Conservation (phyloP, 92 coral and sea anemone genomes). For the Bergia sp. region DNA sequence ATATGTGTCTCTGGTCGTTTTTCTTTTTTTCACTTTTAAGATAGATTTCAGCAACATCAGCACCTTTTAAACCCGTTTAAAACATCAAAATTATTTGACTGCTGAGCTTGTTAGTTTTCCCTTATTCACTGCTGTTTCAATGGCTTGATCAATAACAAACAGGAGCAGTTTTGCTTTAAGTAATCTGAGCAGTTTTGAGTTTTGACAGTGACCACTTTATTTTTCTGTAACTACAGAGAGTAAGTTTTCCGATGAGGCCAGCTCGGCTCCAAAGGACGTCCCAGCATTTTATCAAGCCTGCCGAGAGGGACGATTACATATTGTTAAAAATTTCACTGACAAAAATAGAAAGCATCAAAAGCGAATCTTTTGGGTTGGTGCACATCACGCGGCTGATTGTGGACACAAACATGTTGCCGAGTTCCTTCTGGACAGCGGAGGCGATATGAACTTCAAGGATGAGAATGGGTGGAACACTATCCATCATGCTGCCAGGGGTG, state of each 20-base stretch:
- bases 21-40: too few relatives aligned
- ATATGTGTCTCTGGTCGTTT: too few relatives aligned
- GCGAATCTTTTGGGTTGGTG: not conserved
- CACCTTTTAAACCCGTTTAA: too few relatives aligned
- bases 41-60: too few relatives aligned
- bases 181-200: too few relatives aligned
- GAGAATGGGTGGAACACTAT: constrained; percentile 29
- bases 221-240: not conserved
- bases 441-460: not conserved
- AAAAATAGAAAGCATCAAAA: not conserved
- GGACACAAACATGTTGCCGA: not conserved
- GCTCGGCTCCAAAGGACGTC: not conserved
- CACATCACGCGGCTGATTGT: constrained; percentile 11
- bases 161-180: too few relatives aligned
- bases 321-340: not conserved
- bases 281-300: not conserved
- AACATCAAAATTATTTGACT: too few relatives aligned
- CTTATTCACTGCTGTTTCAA: too few relatives aligned
- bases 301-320: constrained; percentile 1
- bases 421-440: not conserved
- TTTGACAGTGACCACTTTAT: not conserved
- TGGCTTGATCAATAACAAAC: too few relatives aligned
- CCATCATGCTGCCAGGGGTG: constrained; percentile 40
- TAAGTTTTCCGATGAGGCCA: not conserved
- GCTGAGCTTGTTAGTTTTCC: too few relatives aligned